phyloP scores from a whole-genome alignment of 1,140 invertebrate genomes.

The Caenorhabditis remanei region DNA sequence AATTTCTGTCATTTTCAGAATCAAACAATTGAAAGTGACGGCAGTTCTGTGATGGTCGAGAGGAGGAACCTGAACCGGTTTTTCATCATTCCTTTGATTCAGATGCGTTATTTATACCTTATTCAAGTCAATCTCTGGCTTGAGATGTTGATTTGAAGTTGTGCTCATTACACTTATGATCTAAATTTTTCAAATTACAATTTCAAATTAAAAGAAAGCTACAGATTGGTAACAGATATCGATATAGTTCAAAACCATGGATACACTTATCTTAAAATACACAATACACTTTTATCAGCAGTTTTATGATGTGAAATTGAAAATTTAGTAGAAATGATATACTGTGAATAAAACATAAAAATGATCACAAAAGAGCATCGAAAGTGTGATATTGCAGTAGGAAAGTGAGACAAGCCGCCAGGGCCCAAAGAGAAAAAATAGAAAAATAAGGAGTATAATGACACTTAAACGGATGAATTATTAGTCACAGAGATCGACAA shows the following conservation, averaged over 20 bases:
- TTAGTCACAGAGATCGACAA: conserved; percentile 4
- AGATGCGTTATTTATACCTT: neutral
- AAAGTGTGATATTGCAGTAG: conserved; percentile 27
- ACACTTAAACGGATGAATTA: neutral
- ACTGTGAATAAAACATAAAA: neutral
- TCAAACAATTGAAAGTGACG: conserved; percentile 20
- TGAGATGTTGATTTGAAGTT: neutral
- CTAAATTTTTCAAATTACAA: no score
- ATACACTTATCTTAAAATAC: no score
- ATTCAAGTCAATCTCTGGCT: conserved; percentile 8
- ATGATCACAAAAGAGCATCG: conserved; percentile 8
- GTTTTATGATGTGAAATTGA: no score
- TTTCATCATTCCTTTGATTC: neutral
- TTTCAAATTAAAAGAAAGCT: no score
- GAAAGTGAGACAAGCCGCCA: conserved; percentile 17
- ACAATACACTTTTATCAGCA: no score
- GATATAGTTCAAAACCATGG: no score
- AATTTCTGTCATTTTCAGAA: conserved; percentile 29
- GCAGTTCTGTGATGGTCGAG: conserved; percentile 24
- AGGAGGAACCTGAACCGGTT: neutral
- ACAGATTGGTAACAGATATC: no score
- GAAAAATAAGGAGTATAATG: neutral
- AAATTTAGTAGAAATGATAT: neutral
- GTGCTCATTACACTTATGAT: neutral
- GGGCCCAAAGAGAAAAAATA: neutral